Evolutionary conservation across 2,888 invertebrate genomes (phyloP), one percentile per base, ranked within the genome.

Genomic region (Acrobasis suavella): DNA sequence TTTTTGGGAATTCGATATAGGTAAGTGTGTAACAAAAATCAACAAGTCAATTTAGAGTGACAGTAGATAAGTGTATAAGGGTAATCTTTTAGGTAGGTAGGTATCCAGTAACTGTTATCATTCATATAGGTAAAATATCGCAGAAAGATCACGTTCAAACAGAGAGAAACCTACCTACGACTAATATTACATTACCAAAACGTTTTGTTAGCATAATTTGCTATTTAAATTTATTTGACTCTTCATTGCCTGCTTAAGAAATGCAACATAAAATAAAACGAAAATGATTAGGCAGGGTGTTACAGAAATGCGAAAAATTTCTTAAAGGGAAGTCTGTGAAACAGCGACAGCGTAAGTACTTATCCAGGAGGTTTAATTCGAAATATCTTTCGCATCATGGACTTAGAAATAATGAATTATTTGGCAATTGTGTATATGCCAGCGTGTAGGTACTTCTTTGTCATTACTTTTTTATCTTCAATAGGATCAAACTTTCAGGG

Each of bases 11-110:
- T 64, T 64, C 14, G 52, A 46, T 22, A 42, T 46, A 46, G 2
- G 46, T n/a, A n/a, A n/a, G n/a, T n/a, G n/a, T n/a, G 61, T 68
- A 69, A 69, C 65, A 65, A 68, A 71, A 69, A 71, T 69, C 67
- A 72, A 72, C 62, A 72, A 72, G 79, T 80, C 74, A 81, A 80
- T 81, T 80, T 77, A 62, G 69, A 70, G 72, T 69, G 63, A 69
- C 73, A 74, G 69, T 65, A 68, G 62, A 52, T 51, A 52, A 12
- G 52, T 46, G 46, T 46, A 46, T 42, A 12, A 42, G 12, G n/a
- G 46, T 46, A 46, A 46, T 46, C 5, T 12, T 46, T 46, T 46
- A 39, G 55, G 54, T 62, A 64, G 59, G 60, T 67, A 64, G 62
- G 39, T 56, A 59, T 32, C 37, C 15, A 63, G n/a, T n/a, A 46